phyloP scores from a whole-genome alignment of 2,888 invertebrate genomes.

The Aricia artaxerxes region DNA sequence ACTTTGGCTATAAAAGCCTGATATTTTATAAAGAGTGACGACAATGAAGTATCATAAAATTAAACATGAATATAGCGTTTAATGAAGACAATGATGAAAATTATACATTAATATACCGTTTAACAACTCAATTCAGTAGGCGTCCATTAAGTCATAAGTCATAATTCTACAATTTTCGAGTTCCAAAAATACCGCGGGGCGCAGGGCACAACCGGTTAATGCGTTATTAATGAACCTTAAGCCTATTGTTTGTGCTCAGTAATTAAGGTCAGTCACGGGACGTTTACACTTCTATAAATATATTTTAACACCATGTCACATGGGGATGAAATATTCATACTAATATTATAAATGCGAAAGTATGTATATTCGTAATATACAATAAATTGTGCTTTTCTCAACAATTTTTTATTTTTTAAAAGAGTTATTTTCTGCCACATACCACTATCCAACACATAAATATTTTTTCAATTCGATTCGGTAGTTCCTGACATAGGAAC shows the following conservation, averaged over 20 bases:
- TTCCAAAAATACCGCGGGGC: background rate
- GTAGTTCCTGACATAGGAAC: too few relatives aligned
- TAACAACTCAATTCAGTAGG: background rate
- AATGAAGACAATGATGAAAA: background rate
- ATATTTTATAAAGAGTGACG: background rate
- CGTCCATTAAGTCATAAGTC: background rate
- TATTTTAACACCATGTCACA: background rate
- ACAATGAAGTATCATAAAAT: background rate
- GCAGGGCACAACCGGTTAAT: slow-evolving; percentile 28
- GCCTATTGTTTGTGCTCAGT: slow-evolving; percentile 11
- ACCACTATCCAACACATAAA: too few relatives aligned
- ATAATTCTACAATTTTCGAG: slow-evolving; percentile 1
- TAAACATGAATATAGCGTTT: background rate
- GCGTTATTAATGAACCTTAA: slow-evolving; percentile 18
- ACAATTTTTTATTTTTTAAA: too few relatives aligned
- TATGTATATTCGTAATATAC: too few relatives aligned
- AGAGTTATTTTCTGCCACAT: too few relatives aligned
- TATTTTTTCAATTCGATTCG: too few relatives aligned
- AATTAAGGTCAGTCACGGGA: background rate
- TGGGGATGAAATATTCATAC: too few relatives aligned
- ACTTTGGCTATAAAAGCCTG: too few relatives aligned
- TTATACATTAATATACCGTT: background rate
- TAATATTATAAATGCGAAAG: too few relatives aligned
- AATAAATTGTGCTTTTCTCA: too few relatives aligned
- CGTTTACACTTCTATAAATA: slow-evolving; percentile 6